phyloP scores from a whole-genome alignment of 2,113 vertebrate species.

The Trachemys scripta region DNA sequence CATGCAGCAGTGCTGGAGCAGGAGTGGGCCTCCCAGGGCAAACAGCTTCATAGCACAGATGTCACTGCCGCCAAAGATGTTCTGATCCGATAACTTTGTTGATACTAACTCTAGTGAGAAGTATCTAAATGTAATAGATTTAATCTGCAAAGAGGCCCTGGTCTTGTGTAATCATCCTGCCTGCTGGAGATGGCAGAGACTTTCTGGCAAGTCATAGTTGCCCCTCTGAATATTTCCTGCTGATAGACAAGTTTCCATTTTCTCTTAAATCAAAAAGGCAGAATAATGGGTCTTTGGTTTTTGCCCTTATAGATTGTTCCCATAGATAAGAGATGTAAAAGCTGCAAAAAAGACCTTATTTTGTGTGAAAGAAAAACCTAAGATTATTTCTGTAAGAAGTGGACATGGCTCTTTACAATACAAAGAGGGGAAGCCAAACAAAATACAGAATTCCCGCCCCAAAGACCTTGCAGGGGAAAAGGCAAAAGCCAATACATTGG shows the following conservation, averaged over 20 bases:
- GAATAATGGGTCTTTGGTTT: background rate
- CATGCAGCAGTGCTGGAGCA: background rate
- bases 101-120: slow-evolving; percentile 26
- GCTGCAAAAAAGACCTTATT: background rate
- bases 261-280: background rate
- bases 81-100: slow-evolving; percentile 60
- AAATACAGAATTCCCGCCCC: background rate
- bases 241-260: slow-evolving; percentile 44
- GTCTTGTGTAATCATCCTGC: background rate
- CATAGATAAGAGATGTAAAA: background rate
- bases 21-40: slow-evolving; percentile 5
- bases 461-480: background rate
- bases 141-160: slow-evolving; percentile 65
- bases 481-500: background rate
- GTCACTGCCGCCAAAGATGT: slow-evolving; percentile 59
- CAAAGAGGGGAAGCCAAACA: background rate
- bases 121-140: slow-evolving; percentile 51
- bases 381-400: background rate
- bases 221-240: slow-evolving; percentile 44
- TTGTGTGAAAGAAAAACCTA: background rate
- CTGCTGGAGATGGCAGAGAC: slow-evolving; percentile 52
- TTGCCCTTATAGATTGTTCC: background rate
- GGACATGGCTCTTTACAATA: background rate
- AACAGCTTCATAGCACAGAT: slow-evolving; percentile 4
- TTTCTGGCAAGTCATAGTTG: background rate